Evolutionary conservation across 2,113 vertebrate species (phyloP).

Genomic region (Ptilorrhoa leucosticta): DNA sequence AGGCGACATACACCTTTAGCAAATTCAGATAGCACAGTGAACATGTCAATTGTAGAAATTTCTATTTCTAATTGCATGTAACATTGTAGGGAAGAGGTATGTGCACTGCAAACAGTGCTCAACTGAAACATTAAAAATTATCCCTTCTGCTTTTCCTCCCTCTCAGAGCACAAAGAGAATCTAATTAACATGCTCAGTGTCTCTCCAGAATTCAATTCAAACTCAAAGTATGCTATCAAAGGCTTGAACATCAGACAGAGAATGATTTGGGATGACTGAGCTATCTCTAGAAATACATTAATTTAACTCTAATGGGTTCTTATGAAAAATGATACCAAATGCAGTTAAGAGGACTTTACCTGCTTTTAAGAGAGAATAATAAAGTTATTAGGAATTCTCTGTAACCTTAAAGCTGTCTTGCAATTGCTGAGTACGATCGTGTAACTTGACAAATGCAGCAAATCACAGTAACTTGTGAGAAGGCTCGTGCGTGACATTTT

Average conservation of each 20-base stretch:
- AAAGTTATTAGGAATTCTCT: conserved; percentile 67
- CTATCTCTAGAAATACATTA: conserved; percentile 75
- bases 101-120: conserved; percentile 5
- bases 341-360: conserved; percentile 67
- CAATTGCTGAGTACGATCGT: not conserved
- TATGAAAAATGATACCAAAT: conserved; percentile 60
- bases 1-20: not conserved
- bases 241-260: conserved; percentile 71
- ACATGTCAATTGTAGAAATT: not conserved
- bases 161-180: conserved; percentile 34
- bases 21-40: not conserved
- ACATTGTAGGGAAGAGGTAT: not conserved
- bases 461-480: not conserved
- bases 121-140: conserved; percentile 31
- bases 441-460: conserved; percentile 39
- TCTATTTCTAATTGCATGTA: conserved; percentile 12
- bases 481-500: not conserved
- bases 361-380: conserved; percentile 61
- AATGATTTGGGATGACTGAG: conserved; percentile 75
- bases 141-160: conserved; percentile 26
- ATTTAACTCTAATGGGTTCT: conserved; percentile 67
- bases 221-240: conserved; percentile 78
- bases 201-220: conserved; percentile 77
- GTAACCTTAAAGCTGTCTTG: conserved; percentile 45
- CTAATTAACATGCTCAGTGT: conserved; percentile 73